Evolutionary conservation across 2,113 vertebrate genomes (phyloP).

Genomic region (Archocentrus centrarchus): DNA sequence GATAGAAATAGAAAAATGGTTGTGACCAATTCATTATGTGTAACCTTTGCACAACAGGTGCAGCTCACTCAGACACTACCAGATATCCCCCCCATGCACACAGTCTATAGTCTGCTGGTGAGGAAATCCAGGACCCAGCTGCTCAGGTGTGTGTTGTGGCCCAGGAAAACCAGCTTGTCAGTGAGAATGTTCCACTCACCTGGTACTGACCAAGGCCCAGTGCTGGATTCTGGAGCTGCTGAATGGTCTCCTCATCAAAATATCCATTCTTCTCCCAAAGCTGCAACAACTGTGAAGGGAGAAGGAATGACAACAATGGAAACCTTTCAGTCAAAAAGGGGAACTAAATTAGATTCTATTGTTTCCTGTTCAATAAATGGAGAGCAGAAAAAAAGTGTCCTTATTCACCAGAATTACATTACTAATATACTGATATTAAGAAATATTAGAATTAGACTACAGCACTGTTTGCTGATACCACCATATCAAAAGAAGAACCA

Average conservation of each 20-base stretch:
- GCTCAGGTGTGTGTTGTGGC: too few relatives aligned
- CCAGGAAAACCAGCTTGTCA: too few relatives aligned
- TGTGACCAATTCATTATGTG: too few relatives aligned
- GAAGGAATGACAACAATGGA: neutral
- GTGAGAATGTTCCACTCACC: constrained; percentile 71
- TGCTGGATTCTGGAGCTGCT: constrained; percentile 95
- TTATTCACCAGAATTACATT: neutral
- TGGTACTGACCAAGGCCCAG: constrained; percentile 97
- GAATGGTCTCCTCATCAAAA: constrained; percentile 96
- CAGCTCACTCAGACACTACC: too few relatives aligned
- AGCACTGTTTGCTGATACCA: neutral
- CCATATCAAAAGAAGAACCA: neutral
- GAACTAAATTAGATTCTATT: neutral
- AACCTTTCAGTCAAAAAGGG: neutral
- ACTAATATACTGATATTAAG: neutral
- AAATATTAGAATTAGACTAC: neutral
- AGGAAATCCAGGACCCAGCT: too few relatives aligned
- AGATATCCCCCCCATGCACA: too few relatives aligned
- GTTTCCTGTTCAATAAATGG: neutral
- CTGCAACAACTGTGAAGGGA: constrained; percentile 86
- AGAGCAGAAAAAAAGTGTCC: neutral
- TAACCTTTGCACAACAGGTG: too few relatives aligned
- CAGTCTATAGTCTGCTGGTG: too few relatives aligned
- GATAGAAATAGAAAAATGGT: neutral
- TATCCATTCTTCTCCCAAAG: constrained; percentile 99